These are phyloP conservation scores for Adelges cooleyi DNA, from an alignment of 1,140 invertebrate species.

Conservation along the genomic window DNA sequence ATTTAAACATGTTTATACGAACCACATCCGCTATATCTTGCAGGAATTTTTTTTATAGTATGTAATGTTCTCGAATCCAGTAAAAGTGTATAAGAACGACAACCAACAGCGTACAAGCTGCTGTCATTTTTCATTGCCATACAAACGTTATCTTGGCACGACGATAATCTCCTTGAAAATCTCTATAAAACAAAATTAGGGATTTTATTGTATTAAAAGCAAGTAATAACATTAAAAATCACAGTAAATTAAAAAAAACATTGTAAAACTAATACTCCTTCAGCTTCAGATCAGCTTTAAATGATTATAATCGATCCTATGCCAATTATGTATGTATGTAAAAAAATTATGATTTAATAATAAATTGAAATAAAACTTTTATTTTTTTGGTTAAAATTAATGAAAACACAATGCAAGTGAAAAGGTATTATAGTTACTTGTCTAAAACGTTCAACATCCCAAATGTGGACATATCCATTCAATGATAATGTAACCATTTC, in stretches of 20 bases:
- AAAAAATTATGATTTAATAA: too few relatives aligned
- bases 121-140: conserved; percentile 71
- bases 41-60: conserved; percentile 51
- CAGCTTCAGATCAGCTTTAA: too few relatives aligned
- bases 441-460: conserved; percentile 73
- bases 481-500: conserved; percentile 85
- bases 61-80: conserved; percentile 79
- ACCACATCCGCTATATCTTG: conserved; percentile 69
- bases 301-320: too few relatives aligned
- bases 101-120: conserved; percentile 80
- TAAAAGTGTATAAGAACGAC: conserved; percentile 80
- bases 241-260: too few relatives aligned
- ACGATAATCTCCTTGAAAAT: conserved; percentile 72
- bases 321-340: too few relatives aligned
- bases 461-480: conserved; percentile 83
- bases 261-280: background rate
- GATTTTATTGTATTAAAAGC: too few relatives aligned
- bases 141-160: conserved; percentile 86
- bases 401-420: too few relatives aligned
- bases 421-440: too few relatives aligned
- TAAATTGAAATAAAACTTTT: too few relatives aligned
- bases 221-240: too few relatives aligned
- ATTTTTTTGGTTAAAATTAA: too few relatives aligned
- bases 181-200: conserved; percentile 46
- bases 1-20: too few relatives aligned